phyloP scores from a whole-genome alignment of 2,797 vertebrate genomes.

The Simalia tracyae region DNA sequence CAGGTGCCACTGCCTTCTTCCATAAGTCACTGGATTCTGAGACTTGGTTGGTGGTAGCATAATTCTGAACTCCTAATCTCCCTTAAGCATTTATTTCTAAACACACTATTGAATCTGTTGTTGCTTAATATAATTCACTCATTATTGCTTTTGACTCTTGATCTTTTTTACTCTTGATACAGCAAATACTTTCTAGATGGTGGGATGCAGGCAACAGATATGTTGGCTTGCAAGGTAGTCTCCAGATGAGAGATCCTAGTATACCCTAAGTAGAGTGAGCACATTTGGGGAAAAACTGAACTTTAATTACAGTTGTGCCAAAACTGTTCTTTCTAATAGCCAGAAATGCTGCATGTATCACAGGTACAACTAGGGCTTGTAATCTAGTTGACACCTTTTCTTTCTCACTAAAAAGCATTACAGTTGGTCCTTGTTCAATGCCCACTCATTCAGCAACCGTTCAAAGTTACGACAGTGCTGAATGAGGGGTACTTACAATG shows the following conservation, averaged over 20 bases:
- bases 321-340: neutral
- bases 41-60: neutral
- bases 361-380: too few species aligned
- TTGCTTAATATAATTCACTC: neutral
- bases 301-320: neutral
- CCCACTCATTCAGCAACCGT: too few species aligned
- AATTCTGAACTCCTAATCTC: neutral
- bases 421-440: too few species aligned
- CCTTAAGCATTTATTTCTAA: neutral
- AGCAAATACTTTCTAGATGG: neutral
- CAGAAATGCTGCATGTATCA: too few species aligned
- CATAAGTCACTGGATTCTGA: neutral
- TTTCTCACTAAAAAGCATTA: too few species aligned
- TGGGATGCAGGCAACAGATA: neutral
- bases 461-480: too few species aligned
- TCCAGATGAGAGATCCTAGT: neutral
- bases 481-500: too few species aligned
- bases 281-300: neutral
- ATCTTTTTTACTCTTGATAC: neutral
- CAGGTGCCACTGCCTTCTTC: neutral
- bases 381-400: too few species aligned
- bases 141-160: neutral
- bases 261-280: neutral
- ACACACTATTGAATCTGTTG: neutral
- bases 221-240: neutral